Base-by-base conservation (phyloP, 2,113 vertebrate species). In the Falco punctatus region DNA sequence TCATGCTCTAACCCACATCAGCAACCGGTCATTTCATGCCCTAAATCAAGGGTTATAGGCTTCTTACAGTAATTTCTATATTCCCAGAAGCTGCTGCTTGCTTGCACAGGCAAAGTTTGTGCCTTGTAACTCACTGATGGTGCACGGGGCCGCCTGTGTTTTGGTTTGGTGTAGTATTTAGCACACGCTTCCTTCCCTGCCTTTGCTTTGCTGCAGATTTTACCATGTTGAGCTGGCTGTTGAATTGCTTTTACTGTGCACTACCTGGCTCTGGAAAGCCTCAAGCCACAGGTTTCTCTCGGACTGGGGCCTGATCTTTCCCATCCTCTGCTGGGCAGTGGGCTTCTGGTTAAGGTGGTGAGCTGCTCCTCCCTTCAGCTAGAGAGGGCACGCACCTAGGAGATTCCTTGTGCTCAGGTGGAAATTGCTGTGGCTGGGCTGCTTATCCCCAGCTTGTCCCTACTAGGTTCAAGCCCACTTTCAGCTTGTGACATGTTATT, bases 121-220 rank as follows among this genome's bases (percentile, higher is more conserved):
- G 52, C 30, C 35, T 40, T 46, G 23, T 35, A 48, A 26, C 49
- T 83, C 12, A 2, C 11, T 23, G 38, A 35, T 8, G 28, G 28
- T 21, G 32, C 32, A 11, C 13, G 26, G 20, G 14, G 6, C 23
- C 7, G 32, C 20, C 12, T 8, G 22, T 0, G 0, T 49, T 59
- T 72, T 48, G 54, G 16, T 67, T 67, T 3, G 24, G 26, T 62
- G 57, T 72, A 33, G 17, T 24, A 4, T 28, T 57, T 19, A 1
- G 35, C 42, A 72, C 30, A 19, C 0, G 1, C 10, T 66, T 71
- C 35, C n/a, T 40, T 21, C n/a, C n/a, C 24, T 40, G 24, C n/a
- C 11, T 84, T 24, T 46, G 40, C 33, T 61, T 59, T 65, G 46
- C 28, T 40, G 14, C 0, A 0, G 28, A 30, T 26, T 85, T 66